phyloP scores from a whole-genome alignment of 2,888 invertebrate species.

The Orthosia gothica region DNA sequence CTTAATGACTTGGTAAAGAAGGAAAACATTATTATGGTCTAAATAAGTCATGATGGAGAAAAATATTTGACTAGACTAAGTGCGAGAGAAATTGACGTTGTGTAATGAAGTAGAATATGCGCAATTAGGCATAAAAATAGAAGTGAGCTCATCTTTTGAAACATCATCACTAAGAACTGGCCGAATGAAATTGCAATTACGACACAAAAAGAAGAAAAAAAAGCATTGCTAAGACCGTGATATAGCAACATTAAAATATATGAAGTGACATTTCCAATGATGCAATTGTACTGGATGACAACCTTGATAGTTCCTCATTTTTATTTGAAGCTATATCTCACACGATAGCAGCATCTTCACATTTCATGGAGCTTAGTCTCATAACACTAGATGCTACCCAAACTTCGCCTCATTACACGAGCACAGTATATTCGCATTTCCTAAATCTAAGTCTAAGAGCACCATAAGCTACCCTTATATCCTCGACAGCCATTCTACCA shows the following conservation, averaged over 20 bases:
- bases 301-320: not conserved
- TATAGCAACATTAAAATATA: not conserved
- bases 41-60: not conserved
- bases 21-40: not conserved
- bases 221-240: not conserved
- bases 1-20: not conserved
- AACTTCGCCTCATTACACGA: not conserved
- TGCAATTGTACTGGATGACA: not conserved
- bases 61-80: no score
- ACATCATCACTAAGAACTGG: not conserved
- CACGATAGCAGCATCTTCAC: no score
- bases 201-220: not conserved
- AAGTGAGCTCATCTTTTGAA: not conserved
- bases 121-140: no score
- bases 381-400: no score
- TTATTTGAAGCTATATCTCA: no score
- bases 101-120: not conserved
- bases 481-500: slow-evolving; percentile 1
- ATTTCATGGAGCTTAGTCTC: no score
- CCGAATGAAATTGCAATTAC: no score
- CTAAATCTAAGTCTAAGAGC: not conserved
- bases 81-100: no score
- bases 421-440: not conserved
- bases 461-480: not conserved
- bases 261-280: not conserved